Evolutionary conservation across 2,888 invertebrate genomes (phyloP).

Genomic region (Cataglyphis rosenhaueri): DNA sequence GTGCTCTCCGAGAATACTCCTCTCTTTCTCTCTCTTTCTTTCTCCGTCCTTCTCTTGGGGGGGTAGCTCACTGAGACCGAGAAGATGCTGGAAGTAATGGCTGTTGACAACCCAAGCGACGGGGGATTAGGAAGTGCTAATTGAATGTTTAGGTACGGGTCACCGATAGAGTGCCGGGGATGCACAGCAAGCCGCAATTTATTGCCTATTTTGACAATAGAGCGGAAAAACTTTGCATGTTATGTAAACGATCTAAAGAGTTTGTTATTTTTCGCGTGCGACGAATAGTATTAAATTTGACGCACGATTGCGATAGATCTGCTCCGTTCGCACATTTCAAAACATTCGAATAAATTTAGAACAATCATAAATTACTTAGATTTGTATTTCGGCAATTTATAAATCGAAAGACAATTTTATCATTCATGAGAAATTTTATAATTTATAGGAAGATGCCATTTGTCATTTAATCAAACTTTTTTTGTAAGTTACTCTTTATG

Average conservation of each 20-base stretch:
- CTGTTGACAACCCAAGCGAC: slow-evolving; percentile 82
- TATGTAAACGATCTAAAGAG: background rate
- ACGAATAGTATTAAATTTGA: background rate
- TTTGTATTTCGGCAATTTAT: background rate
- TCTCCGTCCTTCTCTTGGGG: background rate
- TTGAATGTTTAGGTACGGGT: slow-evolving; percentile 84
- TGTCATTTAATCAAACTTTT: background rate
- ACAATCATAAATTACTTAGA: background rate
- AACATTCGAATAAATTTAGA: background rate
- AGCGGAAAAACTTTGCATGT: background rate
- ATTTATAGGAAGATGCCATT: background rate
- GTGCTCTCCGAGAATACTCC: slow-evolving; percentile 33
- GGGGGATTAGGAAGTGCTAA: slow-evolving; percentile 85
- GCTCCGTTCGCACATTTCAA: background rate
- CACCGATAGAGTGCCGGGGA: slow-evolving; percentile 27
- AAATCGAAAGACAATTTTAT: background rate
- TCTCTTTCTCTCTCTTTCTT: slow-evolving; percentile 6
- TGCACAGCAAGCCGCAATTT: slow-evolving; percentile 74
- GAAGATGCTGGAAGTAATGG: slow-evolving; percentile 85
- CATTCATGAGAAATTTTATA: background rate
- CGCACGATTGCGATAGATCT: background rate
- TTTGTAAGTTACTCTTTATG: background rate
- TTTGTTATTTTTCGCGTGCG: background rate
- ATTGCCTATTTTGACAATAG: slow-evolving; percentile 65
- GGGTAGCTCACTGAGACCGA: slow-evolving; percentile 69